Conservation (phyloP, 37 sponge, comb jelly and placozoan genomes). For the Hormiphora californensis region DNA sequence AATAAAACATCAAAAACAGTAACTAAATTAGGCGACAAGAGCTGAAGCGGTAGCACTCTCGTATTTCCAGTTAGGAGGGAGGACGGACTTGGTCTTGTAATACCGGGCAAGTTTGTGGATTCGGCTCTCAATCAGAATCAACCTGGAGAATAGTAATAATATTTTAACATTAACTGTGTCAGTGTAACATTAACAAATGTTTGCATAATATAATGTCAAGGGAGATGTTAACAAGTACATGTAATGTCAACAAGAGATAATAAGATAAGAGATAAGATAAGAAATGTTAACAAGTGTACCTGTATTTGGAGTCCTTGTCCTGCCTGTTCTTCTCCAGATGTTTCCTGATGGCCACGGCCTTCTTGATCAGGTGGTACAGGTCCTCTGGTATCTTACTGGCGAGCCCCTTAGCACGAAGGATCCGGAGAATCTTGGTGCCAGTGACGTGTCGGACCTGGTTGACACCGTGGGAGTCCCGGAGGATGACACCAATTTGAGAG, state of each 20-base stretch:
- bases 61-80: slow-evolving; percentile 98
- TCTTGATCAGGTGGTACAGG: slow-evolving; percentile 91
- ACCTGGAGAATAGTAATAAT: too few species aligned
- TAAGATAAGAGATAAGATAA: too few species aligned
- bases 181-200: too few species aligned
- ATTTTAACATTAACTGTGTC: too few species aligned
- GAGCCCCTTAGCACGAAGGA: slow-evolving; percentile 85
- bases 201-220: too few species aligned
- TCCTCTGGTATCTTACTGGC: slow-evolving; percentile 87
- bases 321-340: slow-evolving; percentile 88
- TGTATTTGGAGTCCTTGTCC: slow-evolving; percentile 92
- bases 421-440: slow-evolving; percentile 90
- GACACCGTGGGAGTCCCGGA: slow-evolving; percentile 86
- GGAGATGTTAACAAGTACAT: too few species aligned
- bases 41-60: slow-evolving; percentile 93
- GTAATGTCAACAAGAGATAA: too few species aligned
- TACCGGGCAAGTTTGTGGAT: slow-evolving; percentile 87
- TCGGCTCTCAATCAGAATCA: slow-evolving; percentile 89
- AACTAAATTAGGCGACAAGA: slow-evolving; percentile 78
- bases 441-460: slow-evolving; percentile 78
- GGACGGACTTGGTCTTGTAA: slow-evolving; percentile 81
- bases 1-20: too few species aligned
- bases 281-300: too few species aligned
- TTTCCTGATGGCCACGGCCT: slow-evolving; percentile 90
- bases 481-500: slow-evolving; percentile 90